Evolutionary conservation across 2,888 invertebrate species (phyloP).

Genomic region (Tinea semifulvella): DNA sequence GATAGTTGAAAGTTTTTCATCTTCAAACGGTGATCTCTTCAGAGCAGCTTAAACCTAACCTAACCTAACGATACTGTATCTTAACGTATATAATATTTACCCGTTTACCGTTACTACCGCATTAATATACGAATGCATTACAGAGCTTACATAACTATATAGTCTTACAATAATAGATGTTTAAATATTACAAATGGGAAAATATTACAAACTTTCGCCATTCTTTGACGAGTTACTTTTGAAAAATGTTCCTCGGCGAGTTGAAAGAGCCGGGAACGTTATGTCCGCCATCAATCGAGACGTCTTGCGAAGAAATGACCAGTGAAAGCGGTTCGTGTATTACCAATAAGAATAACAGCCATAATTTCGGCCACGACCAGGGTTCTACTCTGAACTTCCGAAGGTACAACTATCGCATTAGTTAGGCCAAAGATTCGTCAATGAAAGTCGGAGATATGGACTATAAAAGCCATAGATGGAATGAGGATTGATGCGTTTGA

Average conservation of each 20-base stretch:
- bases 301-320: slow-evolving; percentile 19
- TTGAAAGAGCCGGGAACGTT: slow-evolving; percentile 11
- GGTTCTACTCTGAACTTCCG: too few species aligned
- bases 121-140: neutral
- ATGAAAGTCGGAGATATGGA: too few species aligned
- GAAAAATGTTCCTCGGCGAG: slow-evolving; percentile 1
- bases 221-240: slow-evolving; percentile 7
- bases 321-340: slow-evolving; percentile 44
- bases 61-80: too few species aligned
- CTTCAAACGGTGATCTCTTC: too few species aligned
- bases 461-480: too few species aligned
- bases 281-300: slow-evolving; percentile 33
- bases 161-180: neutral
- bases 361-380: slow-evolving; percentile 22
- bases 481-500: too few species aligned
- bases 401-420: too few species aligned
- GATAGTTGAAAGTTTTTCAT: too few species aligned
- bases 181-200: slow-evolving; percentile 1
- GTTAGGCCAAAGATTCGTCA: too few species aligned
- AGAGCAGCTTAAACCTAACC: too few species aligned
- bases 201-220: slow-evolving; percentile 4
- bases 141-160: neutral
- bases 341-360: slow-evolving; percentile 35
- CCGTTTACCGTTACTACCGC: neutral
- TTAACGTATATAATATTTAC: neutral